Base-by-base conservation (phyloP, 2,888 invertebrate genomes). In the Meiosimyza platycephala region DNA sequence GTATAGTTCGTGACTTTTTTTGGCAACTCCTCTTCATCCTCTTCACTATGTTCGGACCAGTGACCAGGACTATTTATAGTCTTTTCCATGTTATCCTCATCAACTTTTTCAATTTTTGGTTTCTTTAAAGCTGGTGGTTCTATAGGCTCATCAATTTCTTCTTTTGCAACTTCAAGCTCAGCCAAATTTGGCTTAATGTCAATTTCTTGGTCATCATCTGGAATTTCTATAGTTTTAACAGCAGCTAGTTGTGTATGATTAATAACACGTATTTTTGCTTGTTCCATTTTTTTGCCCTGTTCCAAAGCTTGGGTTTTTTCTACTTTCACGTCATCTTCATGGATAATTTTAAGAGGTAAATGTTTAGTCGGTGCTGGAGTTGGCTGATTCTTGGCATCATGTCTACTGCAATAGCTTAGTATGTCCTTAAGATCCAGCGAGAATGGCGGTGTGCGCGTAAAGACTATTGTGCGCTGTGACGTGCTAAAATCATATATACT, bases 391-490 rank as follows among this genome's bases (percentile, higher is more conserved):
- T 80, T 80, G 33, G 80, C 76, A 55, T 84, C 83, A 67, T 80
- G 76, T 5, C 85, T 78, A 11, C 85, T 80, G 48, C 84, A 84
- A 66, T 82, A 84, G 76, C 84, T 84, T 40, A 84, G 78, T 40
- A 84, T 85, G 50, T 84, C 84, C 4, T 83, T 83, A 28, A 84
- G 73, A 64, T 84, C 84, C 51, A 84, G 71, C 5, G 84, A 83
- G 4, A 84, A 71, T 4, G 80, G 83, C 4, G 83, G 81, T 3
- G 81, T 77, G 3, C 82, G 78, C 6, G 70, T 72, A 33, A 74
- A 54, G 6, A 76, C 54, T 0, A 76, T 74, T 4, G 79, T 77
- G 6, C 78, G 76, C 22, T 80, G 79, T 0, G 80, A 77, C 3
- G 63, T 54, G 47, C 63, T 40, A 7, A 82, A 82, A 60, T 81